Conservation (phyloP, 1,140 invertebrate species). For the fruit fly (Drosophila melanogaster) region DNA sequence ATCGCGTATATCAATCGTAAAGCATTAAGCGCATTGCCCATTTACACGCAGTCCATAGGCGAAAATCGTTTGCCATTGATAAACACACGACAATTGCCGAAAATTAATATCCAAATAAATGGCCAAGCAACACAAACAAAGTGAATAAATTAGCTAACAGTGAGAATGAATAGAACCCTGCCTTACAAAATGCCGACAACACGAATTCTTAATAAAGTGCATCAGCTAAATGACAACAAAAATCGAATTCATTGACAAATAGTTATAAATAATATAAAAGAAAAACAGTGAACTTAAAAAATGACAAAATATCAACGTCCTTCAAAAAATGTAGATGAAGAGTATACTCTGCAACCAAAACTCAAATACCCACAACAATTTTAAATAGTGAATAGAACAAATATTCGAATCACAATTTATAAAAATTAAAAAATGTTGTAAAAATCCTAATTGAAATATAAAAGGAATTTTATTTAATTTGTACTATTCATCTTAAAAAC, state of each 20-base stretch:
- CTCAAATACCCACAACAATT: no score
- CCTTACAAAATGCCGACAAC: neutral
- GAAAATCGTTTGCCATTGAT: constrained; percentile 31
- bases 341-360: no score
- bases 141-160: constrained; percentile 9
- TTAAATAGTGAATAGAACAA: no score
- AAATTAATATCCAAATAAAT: constrained; percentile 12
- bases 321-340: no score
- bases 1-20: constrained; percentile 84
- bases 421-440: neutral
- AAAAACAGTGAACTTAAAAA: neutral
- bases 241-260: neutral
- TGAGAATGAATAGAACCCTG: neutral
- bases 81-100: constrained; percentile 20
- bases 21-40: constrained; percentile 77
- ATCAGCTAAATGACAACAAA: constrained; percentile 4
- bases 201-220: neutral
- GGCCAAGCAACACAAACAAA: constrained; percentile 9
- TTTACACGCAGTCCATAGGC: constrained; percentile 63
- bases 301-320: neutral
- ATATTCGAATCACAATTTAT: no score
- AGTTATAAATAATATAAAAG: neutral
- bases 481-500: neutral
- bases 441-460: neutral
- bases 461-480: neutral